Base-by-base conservation (phyloP, 2,888 invertebrate genomes). In the Calameuta idolon region DNA sequence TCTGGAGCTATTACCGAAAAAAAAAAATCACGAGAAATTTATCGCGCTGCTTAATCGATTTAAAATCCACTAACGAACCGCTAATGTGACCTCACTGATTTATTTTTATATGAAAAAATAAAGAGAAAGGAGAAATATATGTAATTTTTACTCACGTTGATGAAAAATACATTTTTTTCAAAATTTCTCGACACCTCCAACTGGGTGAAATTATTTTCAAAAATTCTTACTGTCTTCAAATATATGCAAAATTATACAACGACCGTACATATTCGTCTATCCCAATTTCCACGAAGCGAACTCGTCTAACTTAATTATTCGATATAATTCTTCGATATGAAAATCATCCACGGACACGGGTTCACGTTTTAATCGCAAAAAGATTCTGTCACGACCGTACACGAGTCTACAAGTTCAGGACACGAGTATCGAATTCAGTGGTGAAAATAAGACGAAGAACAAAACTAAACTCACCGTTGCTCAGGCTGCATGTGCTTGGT, bases 381-480 rank as follows among this genome's bases (percentile, higher is more conserved):
- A 23, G 23, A 55, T 55, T 55, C 55, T 23, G 55, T 55, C 55
- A 23, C 55, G 55, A 55, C 23, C 23, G 5, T 23, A 55, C 23
- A 55, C 23, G 55, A 55, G 55, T 23, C 55, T 55, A 55, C 55
- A 1, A 55, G 55, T 23, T 55, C 9, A 2, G 55, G 55, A 55
- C 55, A 55, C 55, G 55, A 55, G 23, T 23, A 55, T 55, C 55
- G 9, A 55, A 55, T 23, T 55, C 55, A 9, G 9, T 2, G 55
- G 55, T 23, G 55, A 23, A 23, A 55, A 55, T 55, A 5, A 55
- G 55, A 55, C 55, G 55, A 55, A 23, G 23, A 55, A 23, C 23
- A 55, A 55, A 55, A 55, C 55, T 31, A 35, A 23, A 87, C 90
- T 90, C 78, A 90, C 90, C 83, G 86, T 77, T 90, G 71, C 5